phyloP scores from a whole-genome alignment of 2,888 invertebrate genomes.

The Philereme vetulata region DNA sequence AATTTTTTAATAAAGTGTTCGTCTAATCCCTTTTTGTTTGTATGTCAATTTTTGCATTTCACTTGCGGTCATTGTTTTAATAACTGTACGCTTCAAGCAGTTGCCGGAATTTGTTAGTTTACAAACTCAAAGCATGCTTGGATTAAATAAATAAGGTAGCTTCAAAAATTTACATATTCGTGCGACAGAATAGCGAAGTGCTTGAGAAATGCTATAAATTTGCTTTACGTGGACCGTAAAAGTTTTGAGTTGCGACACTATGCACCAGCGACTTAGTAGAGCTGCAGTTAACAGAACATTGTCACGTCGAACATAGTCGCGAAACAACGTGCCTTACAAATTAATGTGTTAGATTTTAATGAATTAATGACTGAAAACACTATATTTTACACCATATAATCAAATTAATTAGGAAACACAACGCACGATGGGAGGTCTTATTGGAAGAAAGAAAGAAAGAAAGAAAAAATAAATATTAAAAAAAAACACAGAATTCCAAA shows the following conservation, averaged over 20 bases:
- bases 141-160: conserved; percentile 28
- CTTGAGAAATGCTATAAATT: conserved; percentile 43
- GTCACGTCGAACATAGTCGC: no score
- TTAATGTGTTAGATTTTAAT: no score
- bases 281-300: neutral
- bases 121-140: conserved; percentile 15
- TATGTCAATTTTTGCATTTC: no score
- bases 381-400: neutral
- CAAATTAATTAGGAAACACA: no score
- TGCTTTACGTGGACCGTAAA: conserved; percentile 24
- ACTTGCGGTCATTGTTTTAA: no score
- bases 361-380: neutral
- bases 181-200: conserved; percentile 25
- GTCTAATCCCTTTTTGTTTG: no score
- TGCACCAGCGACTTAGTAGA: neutral
- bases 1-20: no score
- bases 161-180: conserved; percentile 33
- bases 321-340: neutral
- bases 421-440: no score
- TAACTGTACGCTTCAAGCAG: neutral
- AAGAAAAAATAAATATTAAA: no score
- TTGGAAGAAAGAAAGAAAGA: no score
- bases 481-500: no score
- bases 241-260: conserved; percentile 22
- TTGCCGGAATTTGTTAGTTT: neutral